phyloP scores from a whole-genome alignment of 2,888 invertebrate genomes.

The Myopa tessellatipennis region DNA sequence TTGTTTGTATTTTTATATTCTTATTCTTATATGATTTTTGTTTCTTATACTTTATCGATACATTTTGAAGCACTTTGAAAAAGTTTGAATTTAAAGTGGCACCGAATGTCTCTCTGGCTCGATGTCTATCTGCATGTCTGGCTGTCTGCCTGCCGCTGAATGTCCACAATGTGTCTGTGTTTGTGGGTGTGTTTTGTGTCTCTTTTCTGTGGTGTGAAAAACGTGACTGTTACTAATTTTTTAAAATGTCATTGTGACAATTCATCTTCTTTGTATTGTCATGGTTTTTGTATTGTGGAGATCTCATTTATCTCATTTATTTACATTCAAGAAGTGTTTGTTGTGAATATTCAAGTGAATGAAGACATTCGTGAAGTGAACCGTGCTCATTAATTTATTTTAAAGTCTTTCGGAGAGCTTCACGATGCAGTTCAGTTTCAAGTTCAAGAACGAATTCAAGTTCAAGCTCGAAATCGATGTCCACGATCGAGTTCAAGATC shows the following conservation, averaged over 20 bases:
- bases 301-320: no score
- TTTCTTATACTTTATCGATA: background rate
- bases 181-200: constrained; percentile 1
- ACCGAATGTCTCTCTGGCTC: background rate
- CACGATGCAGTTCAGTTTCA: no score
- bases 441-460: no score
- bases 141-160: background rate
- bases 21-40: background rate
- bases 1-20: background rate
- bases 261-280: no score
- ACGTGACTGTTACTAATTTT: background rate
- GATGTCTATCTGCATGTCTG: background rate
- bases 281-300: no score
- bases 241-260: constrained; percentile 8
- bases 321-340: no score
- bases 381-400: no score
- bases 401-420: no score
- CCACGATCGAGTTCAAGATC: no score
- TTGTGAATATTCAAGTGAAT: no score
- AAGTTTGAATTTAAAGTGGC: background rate
- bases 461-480: no score
- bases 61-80: background rate
- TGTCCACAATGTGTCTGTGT: background rate
- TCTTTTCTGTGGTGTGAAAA: background rate
- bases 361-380: no score